These are phyloP conservation scores for Aythya baeri DNA, from an alignment of 2,113 vertebrate species.

Conservation along the genomic window DNA sequence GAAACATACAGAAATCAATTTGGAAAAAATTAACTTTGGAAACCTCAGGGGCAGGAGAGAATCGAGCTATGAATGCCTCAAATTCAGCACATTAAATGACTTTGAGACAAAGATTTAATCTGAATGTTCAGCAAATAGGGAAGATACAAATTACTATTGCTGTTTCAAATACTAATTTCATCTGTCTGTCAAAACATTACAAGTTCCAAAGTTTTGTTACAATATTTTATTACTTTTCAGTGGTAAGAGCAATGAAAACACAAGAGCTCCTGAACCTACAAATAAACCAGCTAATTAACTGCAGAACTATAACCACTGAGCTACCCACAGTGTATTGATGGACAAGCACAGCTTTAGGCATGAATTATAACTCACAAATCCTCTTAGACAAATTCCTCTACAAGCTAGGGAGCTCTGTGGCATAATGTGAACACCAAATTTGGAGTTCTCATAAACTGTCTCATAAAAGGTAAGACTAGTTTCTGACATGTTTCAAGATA, in stretches of 20 bases:
- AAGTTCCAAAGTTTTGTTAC: background rate
- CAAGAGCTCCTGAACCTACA: background rate
- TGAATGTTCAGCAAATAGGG: background rate
- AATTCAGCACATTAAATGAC: background rate
- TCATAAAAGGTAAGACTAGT: background rate
- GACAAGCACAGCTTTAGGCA: slow-evolving; percentile 59
- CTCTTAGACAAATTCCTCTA: slow-evolving; percentile 58
- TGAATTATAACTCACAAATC: slow-evolving; percentile 49
- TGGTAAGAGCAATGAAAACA: background rate
- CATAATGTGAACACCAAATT: slow-evolving; percentile 5
- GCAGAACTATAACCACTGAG: background rate
- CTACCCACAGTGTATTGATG: background rate
- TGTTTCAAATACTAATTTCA: background rate
- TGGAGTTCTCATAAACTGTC: slow-evolving; percentile 8
- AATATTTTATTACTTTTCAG: background rate
- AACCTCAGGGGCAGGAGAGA: background rate
- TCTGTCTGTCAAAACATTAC: background rate
- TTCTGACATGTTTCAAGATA: background rate
- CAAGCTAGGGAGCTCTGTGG: slow-evolving; percentile 27
- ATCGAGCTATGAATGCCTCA: background rate
- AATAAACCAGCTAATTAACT: slow-evolving; percentile 44
- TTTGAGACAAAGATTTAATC: background rate
- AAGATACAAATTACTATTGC: background rate
- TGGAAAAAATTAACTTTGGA: background rate
- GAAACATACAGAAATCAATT: background rate